phyloP scores from a whole-genome alignment of 1,140 invertebrate genomes.

The Drosophila prosaltans region DNA sequence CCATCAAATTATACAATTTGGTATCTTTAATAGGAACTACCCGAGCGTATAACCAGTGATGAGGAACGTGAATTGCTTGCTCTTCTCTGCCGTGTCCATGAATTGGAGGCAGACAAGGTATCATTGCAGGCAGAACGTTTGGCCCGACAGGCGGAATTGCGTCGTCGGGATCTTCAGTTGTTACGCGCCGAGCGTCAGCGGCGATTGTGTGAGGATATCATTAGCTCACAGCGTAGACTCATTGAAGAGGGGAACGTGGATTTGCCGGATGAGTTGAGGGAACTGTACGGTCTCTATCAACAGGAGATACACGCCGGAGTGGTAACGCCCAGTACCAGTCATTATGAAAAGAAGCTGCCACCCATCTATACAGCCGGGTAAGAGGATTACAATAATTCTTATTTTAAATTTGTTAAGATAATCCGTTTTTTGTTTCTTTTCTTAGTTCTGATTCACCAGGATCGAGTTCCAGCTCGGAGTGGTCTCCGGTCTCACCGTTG shows the following conservation, averaged over 20 bases:
- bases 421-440: not conserved
- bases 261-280: conserved; percentile 90
- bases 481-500: conserved; percentile 79
- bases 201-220: conserved; percentile 95
- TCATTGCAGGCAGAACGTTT: conserved; percentile 94
- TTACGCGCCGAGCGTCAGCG: conserved; percentile 93
- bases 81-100: conserved; percentile 93
- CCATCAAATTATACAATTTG: too few relatives aligned
- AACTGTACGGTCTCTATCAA: conserved; percentile 93
- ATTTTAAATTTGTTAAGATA: not conserved
- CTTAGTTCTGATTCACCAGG: conserved; percentile 77
- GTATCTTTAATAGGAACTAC: conserved; percentile 88
- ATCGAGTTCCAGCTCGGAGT: conserved; percentile 82
- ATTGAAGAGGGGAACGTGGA: conserved; percentile 90
- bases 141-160: conserved; percentile 92
- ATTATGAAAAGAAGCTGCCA: conserved; percentile 79
- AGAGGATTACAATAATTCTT: not conserved
- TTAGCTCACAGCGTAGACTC: conserved; percentile 92
- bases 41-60: conserved; percentile 91
- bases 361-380: conserved; percentile 82
- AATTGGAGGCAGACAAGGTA: conserved; percentile 94
- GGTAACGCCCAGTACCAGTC: conserved; percentile 66
- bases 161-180: conserved; percentile 91
- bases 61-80: conserved; percentile 93
- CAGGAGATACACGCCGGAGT: conserved; percentile 90